These are phyloP conservation scores for Drosophila tropicalis DNA, from an alignment of 1,140 invertebrate genomes.

Conservation along the genomic window DNA sequence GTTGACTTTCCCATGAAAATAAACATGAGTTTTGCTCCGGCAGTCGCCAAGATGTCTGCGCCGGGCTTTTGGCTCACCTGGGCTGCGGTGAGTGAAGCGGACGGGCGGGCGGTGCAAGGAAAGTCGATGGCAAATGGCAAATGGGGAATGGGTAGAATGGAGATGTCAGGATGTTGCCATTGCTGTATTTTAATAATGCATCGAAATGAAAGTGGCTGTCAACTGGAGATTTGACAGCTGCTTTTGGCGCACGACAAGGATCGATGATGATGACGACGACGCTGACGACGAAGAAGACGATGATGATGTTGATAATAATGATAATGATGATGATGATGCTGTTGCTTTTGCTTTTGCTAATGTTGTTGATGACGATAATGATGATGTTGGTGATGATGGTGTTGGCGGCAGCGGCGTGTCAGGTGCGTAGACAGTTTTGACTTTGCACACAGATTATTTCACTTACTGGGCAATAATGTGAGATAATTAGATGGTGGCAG, in stretches of 20 bases:
- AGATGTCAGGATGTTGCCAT: slow-evolving; percentile 74
- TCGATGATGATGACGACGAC: slow-evolving; percentile 62
- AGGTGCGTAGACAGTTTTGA: slow-evolving; percentile 57
- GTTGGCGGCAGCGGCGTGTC: slow-evolving; percentile 30
- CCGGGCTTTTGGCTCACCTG: slow-evolving; percentile 62
- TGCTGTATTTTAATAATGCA: slow-evolving; percentile 78
- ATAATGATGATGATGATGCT: neutral
- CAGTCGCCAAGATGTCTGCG: slow-evolving; percentile 78
- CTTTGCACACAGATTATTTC: slow-evolving; percentile 54
- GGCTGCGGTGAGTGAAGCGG: slow-evolving; percentile 3
- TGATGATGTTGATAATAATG: neutral
- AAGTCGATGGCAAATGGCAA: neutral
- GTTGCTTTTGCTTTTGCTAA: neutral
- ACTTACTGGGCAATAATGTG: slow-evolving; percentile 53
- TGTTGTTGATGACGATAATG: slow-evolving; percentile 4
- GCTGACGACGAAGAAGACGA: neutral
- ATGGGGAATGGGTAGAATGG: slow-evolving; percentile 9
- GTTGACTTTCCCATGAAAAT: slow-evolving; percentile 78
- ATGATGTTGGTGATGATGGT: neutral
- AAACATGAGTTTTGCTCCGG: slow-evolving; percentile 69
- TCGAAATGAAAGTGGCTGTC: slow-evolving; percentile 80
- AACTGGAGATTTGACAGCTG: slow-evolving; percentile 71
- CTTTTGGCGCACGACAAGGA: slow-evolving; percentile 69
- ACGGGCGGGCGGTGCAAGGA: neutral
- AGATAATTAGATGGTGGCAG: slow-evolving; percentile 42